Evolutionary conservation across 2,113 vertebrate genomes (phyloP).

Genomic region (Tylochromis polylepis): DNA sequence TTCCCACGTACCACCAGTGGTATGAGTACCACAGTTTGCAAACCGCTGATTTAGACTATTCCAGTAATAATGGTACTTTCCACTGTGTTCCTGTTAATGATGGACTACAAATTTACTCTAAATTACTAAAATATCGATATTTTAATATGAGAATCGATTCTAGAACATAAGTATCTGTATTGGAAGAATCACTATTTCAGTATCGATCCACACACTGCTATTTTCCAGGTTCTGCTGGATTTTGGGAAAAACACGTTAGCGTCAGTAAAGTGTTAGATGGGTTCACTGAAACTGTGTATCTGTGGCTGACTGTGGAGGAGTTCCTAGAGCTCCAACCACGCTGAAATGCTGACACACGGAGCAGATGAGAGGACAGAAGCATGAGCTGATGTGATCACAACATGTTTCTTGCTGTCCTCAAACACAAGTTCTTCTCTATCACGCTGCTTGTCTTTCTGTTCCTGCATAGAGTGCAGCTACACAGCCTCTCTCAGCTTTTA

Average conservation of each 20-base stretch:
- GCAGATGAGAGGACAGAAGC: background rate
- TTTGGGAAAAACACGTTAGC: background rate
- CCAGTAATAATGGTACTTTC: background rate
- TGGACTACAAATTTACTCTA: background rate
- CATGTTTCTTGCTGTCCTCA: background rate
- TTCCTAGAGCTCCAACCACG: background rate
- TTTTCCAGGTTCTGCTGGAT: too few relatives aligned
- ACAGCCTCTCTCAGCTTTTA: background rate
- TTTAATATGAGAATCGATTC: accelerated
- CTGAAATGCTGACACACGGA: background rate
- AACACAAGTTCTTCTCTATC: background rate
- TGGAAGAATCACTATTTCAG: background rate
- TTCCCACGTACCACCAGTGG: too few relatives aligned
- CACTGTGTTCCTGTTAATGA: background rate
- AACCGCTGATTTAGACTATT: background rate
- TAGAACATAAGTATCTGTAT: background rate
- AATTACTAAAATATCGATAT: background rate
- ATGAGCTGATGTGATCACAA: background rate
- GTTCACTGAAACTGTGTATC: background rate
- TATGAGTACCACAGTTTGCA: too few relatives aligned
- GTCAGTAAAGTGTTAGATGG: background rate
- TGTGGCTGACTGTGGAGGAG: background rate
- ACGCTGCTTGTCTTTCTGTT: background rate
- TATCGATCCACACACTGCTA: background rate
- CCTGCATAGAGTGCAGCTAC: background rate